These are phyloP conservation scores for Pholis gunnellus DNA, from an alignment of 2,113 vertebrate genomes.

Conservation along the genomic window DNA sequence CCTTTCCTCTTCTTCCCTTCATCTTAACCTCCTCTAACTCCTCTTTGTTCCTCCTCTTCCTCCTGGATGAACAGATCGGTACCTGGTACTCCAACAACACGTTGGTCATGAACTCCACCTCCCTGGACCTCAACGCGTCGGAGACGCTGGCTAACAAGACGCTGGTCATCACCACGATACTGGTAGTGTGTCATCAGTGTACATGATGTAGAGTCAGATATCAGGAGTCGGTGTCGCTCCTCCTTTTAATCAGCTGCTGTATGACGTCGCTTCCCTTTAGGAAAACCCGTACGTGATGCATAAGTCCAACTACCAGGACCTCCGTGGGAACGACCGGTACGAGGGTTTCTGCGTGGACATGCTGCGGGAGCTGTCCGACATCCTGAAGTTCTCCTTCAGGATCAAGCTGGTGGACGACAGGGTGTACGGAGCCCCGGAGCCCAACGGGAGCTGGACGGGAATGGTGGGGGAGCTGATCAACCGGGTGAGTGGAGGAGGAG, in stretches of 20 bases:
- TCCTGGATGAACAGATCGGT: slow-evolving; percentile 83
- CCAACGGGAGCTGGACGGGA: slow-evolving; percentile 94
- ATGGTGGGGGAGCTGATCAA: slow-evolving; percentile 97
- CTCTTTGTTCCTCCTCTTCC: neutral
- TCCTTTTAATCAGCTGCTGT: neutral
- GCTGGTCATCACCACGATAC: slow-evolving; percentile 90
- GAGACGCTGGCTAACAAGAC: slow-evolving; percentile 92
- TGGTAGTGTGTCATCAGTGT: slow-evolving; percentile 80
- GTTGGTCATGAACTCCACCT: slow-evolving; percentile 90
- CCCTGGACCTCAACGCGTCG: slow-evolving; percentile 88
- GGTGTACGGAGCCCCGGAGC: slow-evolving; percentile 90
- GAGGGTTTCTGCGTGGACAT: slow-evolving; percentile 96
- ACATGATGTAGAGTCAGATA: rapidly evolving
- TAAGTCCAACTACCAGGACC: slow-evolving; percentile 86
- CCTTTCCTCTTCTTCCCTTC: too few species aligned
- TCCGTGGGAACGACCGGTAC: slow-evolving; percentile 88
- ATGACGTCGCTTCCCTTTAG: slow-evolving; percentile 66
- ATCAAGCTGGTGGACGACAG: slow-evolving; percentile 93
- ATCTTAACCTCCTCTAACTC: too few species aligned
- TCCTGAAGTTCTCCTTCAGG: slow-evolving; percentile 90
- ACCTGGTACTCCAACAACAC: slow-evolving; percentile 93
- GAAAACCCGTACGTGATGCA: slow-evolving; percentile 95
- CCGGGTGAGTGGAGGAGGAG: slow-evolving; percentile 80
- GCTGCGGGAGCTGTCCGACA: slow-evolving; percentile 89
- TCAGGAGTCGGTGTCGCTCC: neutral